Evolutionary conservation across 2,113 vertebrate genomes (phyloP).

Genomic region (Caranx ignobilis): DNA sequence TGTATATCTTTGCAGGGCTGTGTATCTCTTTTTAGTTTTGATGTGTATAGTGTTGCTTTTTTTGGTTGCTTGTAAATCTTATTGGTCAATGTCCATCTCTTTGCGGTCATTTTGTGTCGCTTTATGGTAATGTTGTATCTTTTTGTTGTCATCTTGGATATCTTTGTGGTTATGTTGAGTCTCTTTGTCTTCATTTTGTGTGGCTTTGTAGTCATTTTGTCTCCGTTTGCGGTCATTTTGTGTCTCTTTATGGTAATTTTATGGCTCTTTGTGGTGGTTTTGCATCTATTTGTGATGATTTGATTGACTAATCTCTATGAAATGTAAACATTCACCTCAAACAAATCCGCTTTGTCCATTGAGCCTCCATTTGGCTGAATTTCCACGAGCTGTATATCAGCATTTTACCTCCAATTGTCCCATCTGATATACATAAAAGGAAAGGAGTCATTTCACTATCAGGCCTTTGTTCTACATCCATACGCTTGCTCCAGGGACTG

Average conservation of each 20-base stretch:
- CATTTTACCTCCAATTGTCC: not conserved
- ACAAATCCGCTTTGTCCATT: not conserved
- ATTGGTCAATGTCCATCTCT: no score
- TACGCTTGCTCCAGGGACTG: not conserved
- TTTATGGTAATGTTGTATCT: no score
- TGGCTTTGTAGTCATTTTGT: no score
- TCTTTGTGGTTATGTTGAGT: not conserved
- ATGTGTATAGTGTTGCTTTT: no score
- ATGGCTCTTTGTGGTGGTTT: no score
- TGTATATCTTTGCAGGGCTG: not conserved
- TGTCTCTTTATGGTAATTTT: no score
- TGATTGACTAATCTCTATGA: not conserved
- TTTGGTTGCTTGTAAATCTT: no score
- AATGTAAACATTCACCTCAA: not conserved
- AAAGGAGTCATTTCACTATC: slow-evolving; percentile 30
- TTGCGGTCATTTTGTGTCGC: no score
- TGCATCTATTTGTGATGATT: no score
- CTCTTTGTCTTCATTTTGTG: no score
- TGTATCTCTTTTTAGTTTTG: not conserved
- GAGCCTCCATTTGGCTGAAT: not conserved
- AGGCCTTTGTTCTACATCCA: slow-evolving; percentile 10
- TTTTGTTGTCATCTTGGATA: no score
- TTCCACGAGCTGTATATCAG: not conserved
- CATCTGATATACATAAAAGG: not conserved
- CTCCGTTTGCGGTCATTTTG: no score